phyloP scores from a whole-genome alignment of 2,113 vertebrate genomes.

The Cettia cetti region DNA sequence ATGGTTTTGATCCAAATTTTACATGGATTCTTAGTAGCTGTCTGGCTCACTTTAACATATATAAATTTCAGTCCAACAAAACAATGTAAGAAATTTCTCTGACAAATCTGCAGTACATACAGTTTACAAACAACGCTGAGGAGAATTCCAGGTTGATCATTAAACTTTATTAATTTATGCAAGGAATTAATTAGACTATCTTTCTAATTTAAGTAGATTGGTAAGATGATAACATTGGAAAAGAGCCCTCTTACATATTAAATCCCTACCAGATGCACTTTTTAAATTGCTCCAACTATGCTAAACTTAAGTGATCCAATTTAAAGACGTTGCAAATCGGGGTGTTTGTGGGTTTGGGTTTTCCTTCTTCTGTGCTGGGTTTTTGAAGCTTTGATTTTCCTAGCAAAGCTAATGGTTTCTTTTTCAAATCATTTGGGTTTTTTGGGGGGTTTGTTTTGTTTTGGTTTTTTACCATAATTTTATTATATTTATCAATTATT shows the following conservation, averaged over 20 bases:
- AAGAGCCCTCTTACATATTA: not conserved
- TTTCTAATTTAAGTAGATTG: not conserved
- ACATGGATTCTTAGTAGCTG: not conserved
- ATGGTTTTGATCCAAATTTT: not conserved
- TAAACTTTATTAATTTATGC: not conserved
- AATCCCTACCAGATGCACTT: not conserved
- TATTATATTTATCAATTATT: not conserved
- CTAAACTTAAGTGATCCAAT: not conserved
- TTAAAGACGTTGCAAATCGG: not conserved
- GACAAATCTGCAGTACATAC: not conserved
- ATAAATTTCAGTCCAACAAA: not conserved
- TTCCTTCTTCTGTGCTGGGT: not conserved
- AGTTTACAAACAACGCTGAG: not conserved
- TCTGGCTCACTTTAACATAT: not conserved
- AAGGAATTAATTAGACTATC: not conserved
- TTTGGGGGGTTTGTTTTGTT: no score
- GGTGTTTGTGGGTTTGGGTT: fast-evolving
- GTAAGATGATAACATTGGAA: not conserved
- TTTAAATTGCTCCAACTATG: not conserved
- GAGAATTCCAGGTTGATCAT: not conserved
- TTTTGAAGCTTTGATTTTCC: not conserved
- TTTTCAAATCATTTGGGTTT: fast-evolving
- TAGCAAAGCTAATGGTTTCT: not conserved
- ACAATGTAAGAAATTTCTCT: not conserved
- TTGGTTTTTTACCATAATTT: not conserved